Percentiles rank a stretch among this genome's conserved stretches.
Conservation (phyloP, 1,140 invertebrate genomes). For the Antheraea mylitta region DNA sequence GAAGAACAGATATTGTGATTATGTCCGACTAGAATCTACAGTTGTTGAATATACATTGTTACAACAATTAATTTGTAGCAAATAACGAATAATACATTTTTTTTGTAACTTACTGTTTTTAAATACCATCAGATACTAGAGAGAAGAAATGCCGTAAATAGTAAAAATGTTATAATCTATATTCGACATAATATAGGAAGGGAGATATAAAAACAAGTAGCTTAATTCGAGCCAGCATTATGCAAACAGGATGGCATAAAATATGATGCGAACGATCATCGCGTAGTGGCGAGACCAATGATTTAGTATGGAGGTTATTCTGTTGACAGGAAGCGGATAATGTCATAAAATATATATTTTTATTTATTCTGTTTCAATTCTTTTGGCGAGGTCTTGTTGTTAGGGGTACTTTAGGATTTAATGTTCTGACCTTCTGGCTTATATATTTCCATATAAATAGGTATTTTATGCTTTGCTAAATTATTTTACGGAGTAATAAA, state of each 20-base stretch:
- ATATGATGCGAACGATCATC: conserved; percentile 18
- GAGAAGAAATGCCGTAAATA: background rate
- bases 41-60: too few species aligned
- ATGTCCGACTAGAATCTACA: too few species aligned
- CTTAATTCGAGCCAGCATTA: conserved; percentile 19
- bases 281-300: conserved; percentile 15
- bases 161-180: conserved; percentile 1
- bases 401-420: too few species aligned
- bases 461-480: background rate
- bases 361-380: background rate
- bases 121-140: background rate
- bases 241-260: conserved; percentile 21
- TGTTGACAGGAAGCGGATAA: conserved; percentile 11
- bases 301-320: background rate
- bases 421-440: too few species aligned
- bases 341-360: background rate
- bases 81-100: too few species aligned
- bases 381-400: too few species aligned
- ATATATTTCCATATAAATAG: too few species aligned
- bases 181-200: conserved; percentile 8
- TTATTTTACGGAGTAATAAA: too few species aligned
- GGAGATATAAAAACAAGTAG: conserved; percentile 16
- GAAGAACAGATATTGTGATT: too few species aligned
- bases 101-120: too few species aligned
- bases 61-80: too few species aligned